Conservation (phyloP, 2,888 invertebrate genomes). For the Drosophila birchii region DNA sequence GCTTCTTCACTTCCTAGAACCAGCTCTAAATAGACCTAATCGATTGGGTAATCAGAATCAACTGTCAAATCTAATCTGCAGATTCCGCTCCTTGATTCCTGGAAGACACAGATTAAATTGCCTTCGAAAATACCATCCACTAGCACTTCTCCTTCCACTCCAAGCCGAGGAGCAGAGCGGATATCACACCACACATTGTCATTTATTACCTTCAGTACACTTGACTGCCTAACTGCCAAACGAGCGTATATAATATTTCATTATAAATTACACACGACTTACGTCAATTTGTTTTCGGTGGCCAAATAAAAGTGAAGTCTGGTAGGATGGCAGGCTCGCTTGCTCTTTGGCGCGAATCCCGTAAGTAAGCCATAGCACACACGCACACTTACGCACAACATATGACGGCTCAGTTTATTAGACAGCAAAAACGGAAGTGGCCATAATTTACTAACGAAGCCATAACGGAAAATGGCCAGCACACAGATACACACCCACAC, state of each 20-base stretch:
- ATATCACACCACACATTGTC: conserved; percentile 59
- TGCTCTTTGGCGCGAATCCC: conserved; percentile 50
- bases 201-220: conserved; percentile 74
- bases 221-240: conserved; percentile 75
- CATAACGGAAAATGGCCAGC: conserved; percentile 62
- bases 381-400: conserved; percentile 43
- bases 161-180: conserved; percentile 16
- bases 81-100: conserved; percentile 19
- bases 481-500: conserved; percentile 17
- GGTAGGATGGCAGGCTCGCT: conserved; percentile 27
- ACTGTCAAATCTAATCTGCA: conserved; percentile 27
- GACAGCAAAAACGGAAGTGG: conserved; percentile 76
- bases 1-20: not conserved
- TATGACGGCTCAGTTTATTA: conserved; percentile 71
- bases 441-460: conserved; percentile 78
- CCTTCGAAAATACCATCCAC: conserved; percentile 9
- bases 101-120: conserved; percentile 32
- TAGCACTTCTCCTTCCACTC: not conserved
- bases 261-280: conserved; percentile 80
- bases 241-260: conserved; percentile 76
- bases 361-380: conserved; percentile 71
- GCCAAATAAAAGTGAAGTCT: conserved; percentile 66
- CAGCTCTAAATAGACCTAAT: conserved; percentile 21
- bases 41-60: conserved; percentile 40
- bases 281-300: conserved; percentile 76